These are phyloP conservation scores for Rhinichthys klamathensis DNA, from an alignment of 2,113 vertebrate genomes.

Conservation along the genomic window DNA sequence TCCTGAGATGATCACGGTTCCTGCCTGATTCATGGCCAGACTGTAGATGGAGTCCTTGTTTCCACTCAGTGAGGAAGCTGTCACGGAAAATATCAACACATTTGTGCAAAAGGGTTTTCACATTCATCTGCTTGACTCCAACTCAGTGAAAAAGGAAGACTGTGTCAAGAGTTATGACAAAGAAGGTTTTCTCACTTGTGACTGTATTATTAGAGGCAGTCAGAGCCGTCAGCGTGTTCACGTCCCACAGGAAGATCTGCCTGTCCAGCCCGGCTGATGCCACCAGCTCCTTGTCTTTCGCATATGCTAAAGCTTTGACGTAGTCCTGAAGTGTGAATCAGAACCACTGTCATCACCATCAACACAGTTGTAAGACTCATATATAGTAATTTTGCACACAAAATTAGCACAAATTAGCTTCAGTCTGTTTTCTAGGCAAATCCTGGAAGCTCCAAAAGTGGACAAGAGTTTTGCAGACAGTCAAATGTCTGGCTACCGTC, in stretches of 20 bases:
- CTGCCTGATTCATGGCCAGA: slow-evolving; percentile 99
- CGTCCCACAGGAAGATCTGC: slow-evolving; percentile 99
- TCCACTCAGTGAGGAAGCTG: slow-evolving; percentile 96
- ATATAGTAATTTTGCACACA: too few relatives aligned
- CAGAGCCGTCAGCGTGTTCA: slow-evolving; percentile 96
- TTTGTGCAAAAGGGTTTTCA: background rate
- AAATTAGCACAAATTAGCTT: background rate
- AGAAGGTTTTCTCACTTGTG: slow-evolving; percentile 85
- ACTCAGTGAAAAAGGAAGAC: background rate
- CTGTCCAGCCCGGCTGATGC: slow-evolving; percentile 96
- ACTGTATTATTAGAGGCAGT: slow-evolving; percentile 99
- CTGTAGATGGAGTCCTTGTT: slow-evolving; percentile 99
- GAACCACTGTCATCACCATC: background rate
- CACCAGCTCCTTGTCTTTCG: slow-evolving; percentile 97
- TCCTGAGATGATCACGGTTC: slow-evolving; percentile 97
- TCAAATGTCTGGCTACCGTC: background rate
- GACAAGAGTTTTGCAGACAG: background rate
- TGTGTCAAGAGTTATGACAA: background rate
- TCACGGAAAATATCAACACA: slow-evolving; percentile 51
- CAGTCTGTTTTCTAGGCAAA: background rate
- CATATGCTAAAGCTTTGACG: slow-evolving; percentile 97
- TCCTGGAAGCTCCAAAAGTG: background rate
- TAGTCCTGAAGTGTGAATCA: slow-evolving; percentile 82
- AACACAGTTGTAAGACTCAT: too few relatives aligned
- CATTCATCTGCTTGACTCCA: background rate